Evolutionary conservation across 1,140 invertebrate genomes (phyloP), one percentile per base, ranked within the genome.

Genomic region (Papilio xuthus): DNA sequence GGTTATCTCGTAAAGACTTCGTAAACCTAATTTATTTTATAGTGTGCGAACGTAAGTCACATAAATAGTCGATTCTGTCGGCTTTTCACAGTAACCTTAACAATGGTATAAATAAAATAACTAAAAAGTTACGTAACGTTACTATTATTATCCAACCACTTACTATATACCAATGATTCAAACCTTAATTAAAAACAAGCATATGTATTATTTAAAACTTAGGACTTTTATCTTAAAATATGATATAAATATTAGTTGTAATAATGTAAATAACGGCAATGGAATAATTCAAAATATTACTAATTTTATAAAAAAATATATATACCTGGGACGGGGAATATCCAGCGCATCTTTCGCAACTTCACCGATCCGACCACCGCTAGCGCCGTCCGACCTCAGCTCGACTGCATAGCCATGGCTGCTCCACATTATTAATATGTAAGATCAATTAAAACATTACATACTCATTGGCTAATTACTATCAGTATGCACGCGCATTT

Each of bases 321-420:
- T 82, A n/a, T 83, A 93, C 91, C 91, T 92, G 91, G 91, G 70
- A 93, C 89, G 84, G 90, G 91, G 80, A 92, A 91, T 87, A 93
- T 92, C 90, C 91, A 93, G 86, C 90, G 91, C 91, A 93, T 93
- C 86, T 85, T 90, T 91, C 78, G 85, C 85, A 77, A 63, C 78
- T 85, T 83, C 78, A 74, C 63, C 77, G 77, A 73, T 75, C 50
- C 26, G 67, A 79, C 78, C 60, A 72, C 60, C 44, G 73, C 72
- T 47, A 78, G 77, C 77, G 73, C 41, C 67, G 79, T 78, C 77
- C 63, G 71, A 75, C 72, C 79, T 83, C 85, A 86, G 78, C 82
- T 80, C 47, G 78, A 84, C 83, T 82, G 81, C 67, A 71, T 71
- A 60, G 80, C 80, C 83, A 83, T 85, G 53, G 63, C 83, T 76